Percentiles rank a stretch among this genome's conserved stretches.
Evolutionary conservation across 2,797 vertebrate genomes (phyloP).

Genomic region (Eutrigla gurnardus): DNA sequence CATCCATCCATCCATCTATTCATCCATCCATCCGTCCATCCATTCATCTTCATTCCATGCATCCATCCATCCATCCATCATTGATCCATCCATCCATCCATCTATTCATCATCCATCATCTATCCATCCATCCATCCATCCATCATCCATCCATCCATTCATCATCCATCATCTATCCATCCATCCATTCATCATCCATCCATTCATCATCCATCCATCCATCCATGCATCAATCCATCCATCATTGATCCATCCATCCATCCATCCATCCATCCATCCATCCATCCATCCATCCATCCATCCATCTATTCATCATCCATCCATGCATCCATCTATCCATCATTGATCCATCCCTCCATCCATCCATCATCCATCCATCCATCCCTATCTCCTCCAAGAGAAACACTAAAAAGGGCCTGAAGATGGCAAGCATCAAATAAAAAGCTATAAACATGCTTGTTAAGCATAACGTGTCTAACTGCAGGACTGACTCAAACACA

Average conservation of each 20-base stretch:
- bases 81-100: no score
- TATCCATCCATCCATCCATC: not conserved
- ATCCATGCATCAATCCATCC: not conserved
- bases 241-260: not conserved
- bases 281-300: not conserved
- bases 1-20: no score
- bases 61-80: no score
- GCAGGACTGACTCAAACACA: slow-evolving; percentile 45
- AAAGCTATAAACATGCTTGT: slow-evolving; percentile 76
- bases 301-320: slow-evolving; percentile 30
- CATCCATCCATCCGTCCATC: no score
- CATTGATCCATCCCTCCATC: no score
- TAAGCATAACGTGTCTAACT: slow-evolving; percentile 70
- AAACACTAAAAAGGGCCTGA: slow-evolving; percentile 65
- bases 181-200: not conserved
- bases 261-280: not conserved
- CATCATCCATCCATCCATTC: not conserved
- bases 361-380: slow-evolving; percentile 46
- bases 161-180: not conserved
- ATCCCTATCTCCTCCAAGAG: slow-evolving; percentile 65
- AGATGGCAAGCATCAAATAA: slow-evolving; percentile 67
- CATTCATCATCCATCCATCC: not conserved
- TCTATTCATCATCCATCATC: no score
- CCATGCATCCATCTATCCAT: slow-evolving; percentile 14
- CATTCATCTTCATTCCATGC: no score